phyloP scores from a whole-genome alignment of 2,888 invertebrate species.

The Heliconius sara region DNA sequence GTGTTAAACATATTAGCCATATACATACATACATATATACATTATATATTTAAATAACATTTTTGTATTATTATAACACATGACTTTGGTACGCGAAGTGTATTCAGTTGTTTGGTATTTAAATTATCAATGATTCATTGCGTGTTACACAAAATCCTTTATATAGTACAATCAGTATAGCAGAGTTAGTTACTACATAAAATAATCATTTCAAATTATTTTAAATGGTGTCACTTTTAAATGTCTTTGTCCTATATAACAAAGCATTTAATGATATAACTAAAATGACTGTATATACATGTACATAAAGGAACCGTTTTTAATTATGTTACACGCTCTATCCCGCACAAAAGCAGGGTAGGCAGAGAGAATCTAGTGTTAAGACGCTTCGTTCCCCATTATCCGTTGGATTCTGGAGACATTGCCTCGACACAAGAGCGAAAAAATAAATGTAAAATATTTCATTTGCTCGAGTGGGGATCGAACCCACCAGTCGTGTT shows the following conservation, averaged over 20 bases:
- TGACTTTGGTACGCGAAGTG: neutral
- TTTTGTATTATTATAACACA: neutral
- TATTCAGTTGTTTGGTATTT: conserved; percentile 16
- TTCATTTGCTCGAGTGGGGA: no score
- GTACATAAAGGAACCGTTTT: neutral
- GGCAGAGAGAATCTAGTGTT: neutral
- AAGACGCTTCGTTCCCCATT: neutral
- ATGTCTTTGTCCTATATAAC: neutral
- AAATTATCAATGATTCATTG: conserved; percentile 21
- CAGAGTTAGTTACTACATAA: neutral
- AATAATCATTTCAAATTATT: neutral
- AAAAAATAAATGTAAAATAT: no score
- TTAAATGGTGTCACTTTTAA: neutral
- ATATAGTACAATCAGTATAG: neutral
- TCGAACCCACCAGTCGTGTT: no score
- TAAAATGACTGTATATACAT: no score
- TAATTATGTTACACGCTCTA: neutral
- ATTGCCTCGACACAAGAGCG: no score
- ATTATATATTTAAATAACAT: neutral
- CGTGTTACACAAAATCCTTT: neutral
- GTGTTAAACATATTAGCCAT: conserved; percentile 3
- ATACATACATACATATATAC: neutral
- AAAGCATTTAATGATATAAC: no score
- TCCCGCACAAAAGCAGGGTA: neutral
- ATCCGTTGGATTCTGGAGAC: neutral